A percentile compares a stretch with the other conserved stretches of the same genome.
These are phyloP conservation scores for Leucoma salicis DNA, from an alignment of 2,888 invertebrate species.

Conservation along the genomic window DNA sequence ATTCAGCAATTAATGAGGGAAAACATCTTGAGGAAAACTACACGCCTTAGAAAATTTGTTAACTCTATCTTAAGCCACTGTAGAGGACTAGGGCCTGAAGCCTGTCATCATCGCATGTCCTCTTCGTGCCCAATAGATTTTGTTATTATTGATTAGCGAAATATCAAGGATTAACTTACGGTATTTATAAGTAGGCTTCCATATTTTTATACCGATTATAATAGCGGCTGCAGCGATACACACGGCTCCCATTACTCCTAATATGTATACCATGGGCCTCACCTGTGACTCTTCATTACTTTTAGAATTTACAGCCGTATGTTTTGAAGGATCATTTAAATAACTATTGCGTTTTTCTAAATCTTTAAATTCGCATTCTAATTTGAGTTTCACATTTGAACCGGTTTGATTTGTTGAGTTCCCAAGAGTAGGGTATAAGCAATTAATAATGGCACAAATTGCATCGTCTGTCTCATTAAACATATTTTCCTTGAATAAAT, in stretches of 20 bases:
- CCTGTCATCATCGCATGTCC: too few species aligned
- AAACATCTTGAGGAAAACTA: too few species aligned
- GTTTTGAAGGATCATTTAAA: not conserved
- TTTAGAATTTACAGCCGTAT: not conserved
- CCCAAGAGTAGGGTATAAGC: not conserved
- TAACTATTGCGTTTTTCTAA: not conserved
- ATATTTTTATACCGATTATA: not conserved
- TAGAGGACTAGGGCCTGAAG: too few species aligned
- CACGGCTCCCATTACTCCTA: not conserved
- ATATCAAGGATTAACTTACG: not conserved
- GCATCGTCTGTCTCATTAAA: not conserved
- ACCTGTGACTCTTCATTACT: not conserved
- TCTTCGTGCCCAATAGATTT: too few species aligned
- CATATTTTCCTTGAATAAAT: not conserved
- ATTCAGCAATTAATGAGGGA: too few species aligned
- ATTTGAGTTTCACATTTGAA: not conserved
- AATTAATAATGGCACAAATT: conserved; percentile 8
- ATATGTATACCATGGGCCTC: not conserved
- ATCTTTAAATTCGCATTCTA: conserved; percentile 12
- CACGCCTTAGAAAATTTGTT: too few species aligned
- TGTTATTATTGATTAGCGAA: too few species aligned
- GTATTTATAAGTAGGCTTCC: not conserved
- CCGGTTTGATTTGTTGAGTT: not conserved
- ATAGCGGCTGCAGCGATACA: not conserved
- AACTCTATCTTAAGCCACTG: too few species aligned